phyloP scores from a whole-genome alignment of 2,888 invertebrate genomes.

The Rhimphoctona megacephalus region DNA sequence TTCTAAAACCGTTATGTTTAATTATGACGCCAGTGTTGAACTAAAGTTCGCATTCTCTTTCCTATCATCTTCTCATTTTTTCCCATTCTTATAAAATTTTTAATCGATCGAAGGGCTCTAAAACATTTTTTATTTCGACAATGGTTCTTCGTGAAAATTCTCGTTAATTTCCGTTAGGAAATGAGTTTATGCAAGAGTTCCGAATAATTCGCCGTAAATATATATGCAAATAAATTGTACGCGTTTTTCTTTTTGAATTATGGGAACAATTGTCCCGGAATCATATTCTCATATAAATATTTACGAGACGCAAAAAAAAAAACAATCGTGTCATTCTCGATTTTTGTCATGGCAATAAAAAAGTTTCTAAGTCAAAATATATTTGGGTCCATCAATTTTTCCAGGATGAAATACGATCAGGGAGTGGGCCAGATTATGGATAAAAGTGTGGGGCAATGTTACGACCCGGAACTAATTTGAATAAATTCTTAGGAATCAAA shows the following conservation, averaged over 20 bases:
- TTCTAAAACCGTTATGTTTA: slow-evolving; percentile 82
- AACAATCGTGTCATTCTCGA: background rate
- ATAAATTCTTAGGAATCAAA: slow-evolving; percentile 30
- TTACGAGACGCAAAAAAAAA: background rate
- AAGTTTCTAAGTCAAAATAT: background rate
- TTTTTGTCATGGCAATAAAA: background rate
- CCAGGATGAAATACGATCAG: background rate
- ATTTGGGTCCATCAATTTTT: slow-evolving; percentile 9
- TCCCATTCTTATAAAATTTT: background rate
- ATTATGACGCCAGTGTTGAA: slow-evolving; percentile 75
- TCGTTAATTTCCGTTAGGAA: background rate
- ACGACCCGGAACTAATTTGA: slow-evolving; percentile 44
- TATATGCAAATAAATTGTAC: background rate
- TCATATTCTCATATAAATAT: background rate
- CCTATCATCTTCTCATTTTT: background rate
- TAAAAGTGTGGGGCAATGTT: slow-evolving; percentile 10
- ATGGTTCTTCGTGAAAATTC: background rate
- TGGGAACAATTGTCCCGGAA: background rate
- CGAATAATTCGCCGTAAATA: background rate
- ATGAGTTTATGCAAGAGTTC: background rate
- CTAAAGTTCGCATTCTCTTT: slow-evolving; percentile 40
- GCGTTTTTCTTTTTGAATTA: background rate
- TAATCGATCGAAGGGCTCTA: background rate
- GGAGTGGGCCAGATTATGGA: slow-evolving; percentile 10
- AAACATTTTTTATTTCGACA: background rate